Evolutionary conservation across 2,797 vertebrate species (phyloP).

Genomic region (Huso huso): DNA sequence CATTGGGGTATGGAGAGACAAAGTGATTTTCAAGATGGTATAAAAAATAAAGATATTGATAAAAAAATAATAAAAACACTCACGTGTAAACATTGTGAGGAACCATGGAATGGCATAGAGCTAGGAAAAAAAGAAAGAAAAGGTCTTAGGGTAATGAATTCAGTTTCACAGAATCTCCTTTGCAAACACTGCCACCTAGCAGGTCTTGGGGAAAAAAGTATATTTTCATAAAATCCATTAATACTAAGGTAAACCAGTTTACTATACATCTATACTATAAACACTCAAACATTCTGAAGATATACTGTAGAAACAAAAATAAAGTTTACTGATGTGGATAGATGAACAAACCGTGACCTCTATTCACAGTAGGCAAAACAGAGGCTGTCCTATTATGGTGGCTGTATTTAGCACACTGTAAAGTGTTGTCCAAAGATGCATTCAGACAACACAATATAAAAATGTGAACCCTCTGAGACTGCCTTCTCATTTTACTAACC

Average conservation of each 20-base stretch:
- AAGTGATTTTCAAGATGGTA: background rate
- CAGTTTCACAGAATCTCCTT: background rate
- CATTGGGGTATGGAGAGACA: too few relatives aligned
- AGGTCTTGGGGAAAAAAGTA: background rate
- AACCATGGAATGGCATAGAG: conserved; percentile 98
- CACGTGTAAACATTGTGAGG: conserved; percentile 98
- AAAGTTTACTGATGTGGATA: background rate
- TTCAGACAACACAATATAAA: too few relatives aligned
- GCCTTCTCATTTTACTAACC: too few relatives aligned
- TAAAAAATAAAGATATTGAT: conserved; percentile 16
- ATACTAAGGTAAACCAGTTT: background rate
- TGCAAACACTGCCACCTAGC: background rate
- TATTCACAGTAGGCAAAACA: too few relatives aligned
- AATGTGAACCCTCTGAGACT: too few relatives aligned
- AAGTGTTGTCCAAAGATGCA: too few relatives aligned
- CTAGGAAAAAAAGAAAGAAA: conserved; percentile 43
- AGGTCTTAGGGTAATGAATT: background rate
- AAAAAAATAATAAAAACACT: conserved; percentile 50
- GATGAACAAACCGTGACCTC: background rate
- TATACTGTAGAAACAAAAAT: too few relatives aligned
- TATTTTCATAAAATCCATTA: background rate
- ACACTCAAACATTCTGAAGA: too few relatives aligned
- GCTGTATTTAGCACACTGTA: too few relatives aligned
- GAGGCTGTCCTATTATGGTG: too few relatives aligned
- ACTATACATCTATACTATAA: too few relatives aligned